Percentiles rank a stretch among this genome's conserved stretches.
phyloP scores from a whole-genome alignment of 2,888 invertebrate species.

The Dioctria rufipes region DNA sequence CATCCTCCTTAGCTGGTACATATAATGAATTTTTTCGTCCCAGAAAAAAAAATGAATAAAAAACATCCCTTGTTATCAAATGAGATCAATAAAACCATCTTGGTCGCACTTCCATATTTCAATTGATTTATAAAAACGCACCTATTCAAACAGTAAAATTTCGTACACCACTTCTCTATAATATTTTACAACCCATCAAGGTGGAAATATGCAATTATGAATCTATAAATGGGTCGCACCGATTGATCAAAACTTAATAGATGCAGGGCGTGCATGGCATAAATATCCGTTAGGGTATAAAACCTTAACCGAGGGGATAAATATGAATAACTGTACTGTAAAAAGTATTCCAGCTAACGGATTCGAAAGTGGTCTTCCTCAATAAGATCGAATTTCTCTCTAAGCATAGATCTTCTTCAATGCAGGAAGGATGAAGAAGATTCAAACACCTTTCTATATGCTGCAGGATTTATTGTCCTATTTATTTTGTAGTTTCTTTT shows the following conservation, averaged over 20 bases:
- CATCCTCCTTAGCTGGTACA: too few relatives aligned
- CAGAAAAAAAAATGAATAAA: background rate
- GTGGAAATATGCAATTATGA: conserved; percentile 43
- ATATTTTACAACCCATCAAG: conserved; percentile 15
- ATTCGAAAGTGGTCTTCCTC: conserved; percentile 24
- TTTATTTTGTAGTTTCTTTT: background rate
- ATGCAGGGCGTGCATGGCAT: conserved; percentile 30
- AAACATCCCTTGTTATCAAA: background rate
- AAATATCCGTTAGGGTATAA: conserved; percentile 23
- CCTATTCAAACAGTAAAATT: conserved; percentile 12
- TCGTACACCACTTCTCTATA: background rate
- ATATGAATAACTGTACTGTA: conserved; percentile 33
- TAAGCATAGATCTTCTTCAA: background rate
- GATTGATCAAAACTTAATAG: conserved; percentile 25
- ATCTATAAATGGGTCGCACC: conserved; percentile 49
- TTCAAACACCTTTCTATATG: background rate
- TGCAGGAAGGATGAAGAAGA: background rate
- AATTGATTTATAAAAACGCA: conserved; percentile 39
- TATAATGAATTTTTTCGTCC: too few relatives aligned
- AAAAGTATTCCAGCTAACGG: conserved; percentile 13
- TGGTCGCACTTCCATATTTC: conserved; percentile 1
- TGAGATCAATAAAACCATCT: conserved; percentile 32
- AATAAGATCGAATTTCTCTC: conserved; percentile 45
- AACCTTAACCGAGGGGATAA: conserved; percentile 18
- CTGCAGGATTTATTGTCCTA: background rate